Evolutionary conservation across 2,888 invertebrate genomes (phyloP).

Genomic region (Agrenia bidenticulata): DNA sequence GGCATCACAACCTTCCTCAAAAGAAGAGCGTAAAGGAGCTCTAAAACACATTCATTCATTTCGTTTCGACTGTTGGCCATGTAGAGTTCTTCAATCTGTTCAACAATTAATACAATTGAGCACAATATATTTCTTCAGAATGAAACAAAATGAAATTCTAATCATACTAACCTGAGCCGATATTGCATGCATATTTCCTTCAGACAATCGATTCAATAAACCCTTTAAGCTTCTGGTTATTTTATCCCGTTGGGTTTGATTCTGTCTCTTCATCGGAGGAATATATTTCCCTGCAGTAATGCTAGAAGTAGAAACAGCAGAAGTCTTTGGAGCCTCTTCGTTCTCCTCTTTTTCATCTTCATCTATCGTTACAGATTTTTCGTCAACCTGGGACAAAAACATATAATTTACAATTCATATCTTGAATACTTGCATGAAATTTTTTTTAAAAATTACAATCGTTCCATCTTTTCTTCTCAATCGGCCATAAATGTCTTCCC

Average conservation of each 20-base stretch:
- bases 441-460: neutral
- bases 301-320: too few species aligned
- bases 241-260: slow-evolving; percentile 63
- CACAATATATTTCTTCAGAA: neutral
- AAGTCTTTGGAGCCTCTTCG: too few species aligned
- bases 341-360: too few species aligned
- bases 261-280: slow-evolving; percentile 75
- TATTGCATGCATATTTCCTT: slow-evolving; percentile 83
- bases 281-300: slow-evolving; percentile 66
- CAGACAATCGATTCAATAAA: slow-evolving; percentile 80
- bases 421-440: too few species aligned
- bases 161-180: slow-evolving; percentile 59
- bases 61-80: slow-evolving; percentile 76
- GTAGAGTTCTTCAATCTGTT: slow-evolving; percentile 75
- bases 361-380: neutral
- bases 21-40: slow-evolving; percentile 70
- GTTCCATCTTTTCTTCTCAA: slow-evolving; percentile 77
- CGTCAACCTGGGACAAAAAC: slow-evolving; percentile 34
- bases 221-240: slow-evolving; percentile 84
- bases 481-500: slow-evolving; percentile 94
- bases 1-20: slow-evolving; percentile 66
- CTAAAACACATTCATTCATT: slow-evolving; percentile 73
- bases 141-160: slow-evolving; percentile 15
- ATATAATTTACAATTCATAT: neutral
- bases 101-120: slow-evolving; percentile 11